Percentiles rank a stretch among this genome's conserved stretches.
These are phyloP conservation scores for Meloidogyne floridensis DNA, from an alignment of 1,140 invertebrate species.

Conservation along the genomic window DNA sequence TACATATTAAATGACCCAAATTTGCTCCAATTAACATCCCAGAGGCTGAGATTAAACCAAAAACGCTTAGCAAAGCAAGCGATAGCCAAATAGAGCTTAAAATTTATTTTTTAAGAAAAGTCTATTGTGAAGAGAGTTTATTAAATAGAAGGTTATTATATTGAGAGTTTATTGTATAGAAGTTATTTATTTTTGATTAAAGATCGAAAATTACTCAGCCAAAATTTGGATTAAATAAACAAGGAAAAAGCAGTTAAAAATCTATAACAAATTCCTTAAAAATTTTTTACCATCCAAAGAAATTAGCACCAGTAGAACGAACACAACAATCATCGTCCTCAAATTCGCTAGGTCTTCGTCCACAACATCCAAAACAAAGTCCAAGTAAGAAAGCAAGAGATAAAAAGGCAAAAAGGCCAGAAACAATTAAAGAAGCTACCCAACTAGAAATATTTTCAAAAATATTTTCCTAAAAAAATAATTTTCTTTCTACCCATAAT, in stretches of 20 bases:
- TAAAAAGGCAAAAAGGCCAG: slow-evolving; percentile 61
- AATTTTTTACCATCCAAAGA: slow-evolving; percentile 56
- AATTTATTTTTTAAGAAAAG: background rate
- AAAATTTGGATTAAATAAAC: background rate
- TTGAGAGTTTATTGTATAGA: too few relatives aligned
- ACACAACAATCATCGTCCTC: slow-evolving; percentile 64
- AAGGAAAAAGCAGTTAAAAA: background rate
- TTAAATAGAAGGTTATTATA: too few relatives aligned
- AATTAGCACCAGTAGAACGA: slow-evolving; percentile 56
- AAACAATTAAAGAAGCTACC: slow-evolving; percentile 54
- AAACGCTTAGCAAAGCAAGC: slow-evolving; percentile 47
- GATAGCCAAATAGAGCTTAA: slow-evolving; percentile 63
- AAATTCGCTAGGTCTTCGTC: slow-evolving; percentile 59
- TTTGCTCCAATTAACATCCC: slow-evolving; percentile 60
- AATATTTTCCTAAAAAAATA: background rate
- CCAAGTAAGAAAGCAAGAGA: slow-evolving; percentile 59
- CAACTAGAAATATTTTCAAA: slow-evolving; percentile 56
- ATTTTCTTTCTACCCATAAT: slow-evolving; percentile 3
- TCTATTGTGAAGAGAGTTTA: too few relatives aligned
- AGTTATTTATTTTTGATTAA: too few relatives aligned
- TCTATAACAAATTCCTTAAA: background rate
- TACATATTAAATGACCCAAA: slow-evolving; percentile 54
- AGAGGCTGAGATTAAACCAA: slow-evolving; percentile 48
- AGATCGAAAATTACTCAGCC: background rate
- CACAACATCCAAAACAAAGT: slow-evolving; percentile 64